A percentile compares a stretch with the other conserved stretches of the same genome.
These are phyloP conservation scores for Alcis repandata DNA, from an alignment of 2,888 invertebrate species.

Conservation along the genomic window DNA sequence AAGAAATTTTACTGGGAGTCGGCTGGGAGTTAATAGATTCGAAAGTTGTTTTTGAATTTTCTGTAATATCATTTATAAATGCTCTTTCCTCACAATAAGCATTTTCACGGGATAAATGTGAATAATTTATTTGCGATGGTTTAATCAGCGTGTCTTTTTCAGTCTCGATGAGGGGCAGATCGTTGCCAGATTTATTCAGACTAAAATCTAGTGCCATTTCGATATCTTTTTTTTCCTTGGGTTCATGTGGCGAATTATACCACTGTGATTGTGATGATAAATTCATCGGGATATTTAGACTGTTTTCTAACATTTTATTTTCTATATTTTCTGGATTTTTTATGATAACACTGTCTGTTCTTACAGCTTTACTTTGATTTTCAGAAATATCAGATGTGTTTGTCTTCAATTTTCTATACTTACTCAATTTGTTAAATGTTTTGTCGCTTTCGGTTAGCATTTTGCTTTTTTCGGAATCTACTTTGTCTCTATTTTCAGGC, in stretches of 20 bases:
- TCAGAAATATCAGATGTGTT: constrained; percentile 50
- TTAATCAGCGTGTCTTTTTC: constrained; percentile 35
- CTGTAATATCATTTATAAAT: not conserved
- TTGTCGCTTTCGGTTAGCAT: constrained; percentile 58
- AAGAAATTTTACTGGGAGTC: not conserved
- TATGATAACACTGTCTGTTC: constrained; percentile 82
- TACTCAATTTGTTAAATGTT: constrained; percentile 73
- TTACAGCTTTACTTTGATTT: constrained; percentile 54
- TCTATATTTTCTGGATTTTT: constrained; percentile 80
- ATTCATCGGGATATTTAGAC: constrained; percentile 53
- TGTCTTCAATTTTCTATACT: constrained; percentile 72
- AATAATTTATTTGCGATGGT: constrained; percentile 1
- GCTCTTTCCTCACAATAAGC: not conserved
- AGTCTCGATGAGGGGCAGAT: constrained; percentile 36
- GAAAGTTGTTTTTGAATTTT: not conserved
- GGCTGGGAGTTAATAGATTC: not conserved
- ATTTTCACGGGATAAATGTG: constrained; percentile 8
- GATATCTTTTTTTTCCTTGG: constrained; percentile 35
- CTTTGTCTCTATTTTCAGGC: constrained; percentile 6
- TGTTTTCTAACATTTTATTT: constrained; percentile 45
- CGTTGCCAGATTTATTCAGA: constrained; percentile 58
- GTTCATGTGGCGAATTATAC: constrained; percentile 28
- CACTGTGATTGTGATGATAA: constrained; percentile 55
- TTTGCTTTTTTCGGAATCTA: constrained; percentile 20
- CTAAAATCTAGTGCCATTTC: constrained; percentile 74